phyloP scores from a whole-genome alignment of 2,888 invertebrate genomes.

The Brachyopa scutellaris region DNA sequence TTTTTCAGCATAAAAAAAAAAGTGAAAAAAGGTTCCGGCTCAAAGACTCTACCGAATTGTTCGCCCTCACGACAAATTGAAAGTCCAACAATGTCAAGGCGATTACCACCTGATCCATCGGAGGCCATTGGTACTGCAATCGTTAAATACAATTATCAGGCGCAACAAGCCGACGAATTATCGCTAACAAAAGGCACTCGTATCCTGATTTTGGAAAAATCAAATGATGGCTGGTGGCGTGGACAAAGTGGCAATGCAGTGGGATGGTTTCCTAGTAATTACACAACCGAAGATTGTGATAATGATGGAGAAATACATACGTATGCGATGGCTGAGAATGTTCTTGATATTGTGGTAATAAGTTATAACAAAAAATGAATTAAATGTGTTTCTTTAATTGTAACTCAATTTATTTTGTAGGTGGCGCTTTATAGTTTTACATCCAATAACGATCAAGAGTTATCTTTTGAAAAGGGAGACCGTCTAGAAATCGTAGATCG shows the following conservation, averaged over 20 bases:
- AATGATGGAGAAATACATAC: conserved; percentile 94
- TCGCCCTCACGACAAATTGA: conserved; percentile 91
- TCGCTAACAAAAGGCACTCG: conserved; percentile 96
- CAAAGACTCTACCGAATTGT: conserved; percentile 92
- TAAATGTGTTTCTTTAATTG: neutral
- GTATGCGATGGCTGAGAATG: conserved; percentile 96
- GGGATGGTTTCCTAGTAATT: conserved; percentile 98
- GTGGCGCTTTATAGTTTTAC: conserved; percentile 96
- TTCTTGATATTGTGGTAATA: conserved; percentile 96
- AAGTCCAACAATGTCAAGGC: conserved; percentile 89
- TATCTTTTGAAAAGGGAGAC: conserved; percentile 98
- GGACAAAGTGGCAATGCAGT: conserved; percentile 88
- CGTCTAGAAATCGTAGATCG: conserved; percentile 97
- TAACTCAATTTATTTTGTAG: conserved; percentile 79
- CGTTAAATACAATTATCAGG: conserved; percentile 97
- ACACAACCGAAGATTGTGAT: conserved; percentile 95
- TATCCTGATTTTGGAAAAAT: conserved; percentile 97
- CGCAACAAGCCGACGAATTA: conserved; percentile 97
- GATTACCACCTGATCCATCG: conserved; percentile 90
- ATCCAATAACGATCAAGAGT: conserved; percentile 96
- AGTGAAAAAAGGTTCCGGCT: conserved; percentile 91
- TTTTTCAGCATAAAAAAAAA: conserved; percentile 91
- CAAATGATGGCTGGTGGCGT: conserved; percentile 99
- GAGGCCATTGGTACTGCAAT: conserved; percentile 94
- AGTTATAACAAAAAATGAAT: conserved; percentile 73